Percentiles rank a stretch among this genome's conserved stretches.
Evolutionary conservation across 2,113 vertebrate genomes (phyloP).

Genomic region (Ceratotherium simum): DNA sequence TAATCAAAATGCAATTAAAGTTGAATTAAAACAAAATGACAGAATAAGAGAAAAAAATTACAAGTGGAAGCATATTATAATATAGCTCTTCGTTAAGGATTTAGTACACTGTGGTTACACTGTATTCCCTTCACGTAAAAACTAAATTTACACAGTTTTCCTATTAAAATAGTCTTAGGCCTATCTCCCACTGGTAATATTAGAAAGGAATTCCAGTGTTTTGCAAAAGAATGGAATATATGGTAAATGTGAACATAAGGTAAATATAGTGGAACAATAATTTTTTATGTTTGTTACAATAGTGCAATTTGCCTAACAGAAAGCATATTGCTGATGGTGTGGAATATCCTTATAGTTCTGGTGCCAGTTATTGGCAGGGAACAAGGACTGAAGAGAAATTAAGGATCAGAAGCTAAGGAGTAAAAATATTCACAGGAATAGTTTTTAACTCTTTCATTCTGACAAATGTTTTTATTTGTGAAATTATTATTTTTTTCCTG

Average conservation of each 20-base stretch:
- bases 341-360: not conserved
- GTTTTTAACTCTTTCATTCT: constrained; percentile 37
- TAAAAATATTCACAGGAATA: constrained; percentile 16
- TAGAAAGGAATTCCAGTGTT: not conserved
- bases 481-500: not conserved
- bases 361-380: not conserved
- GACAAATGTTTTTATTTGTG: constrained; percentile 37
- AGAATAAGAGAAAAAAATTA: constrained; percentile 37
- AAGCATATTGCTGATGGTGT: not conserved
- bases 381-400: constrained; percentile 19
- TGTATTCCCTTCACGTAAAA: not conserved
- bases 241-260: not conserved
- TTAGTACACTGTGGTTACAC: not conserved
- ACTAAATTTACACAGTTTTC: constrained; percentile 32
- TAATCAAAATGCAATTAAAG: constrained; percentile 62
- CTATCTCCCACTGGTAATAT: not conserved
- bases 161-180: not conserved
- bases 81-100: not conserved
- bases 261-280: not conserved
- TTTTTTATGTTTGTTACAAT: not conserved
- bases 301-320: not conserved
- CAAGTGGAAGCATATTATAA: not conserved
- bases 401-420: not conserved
- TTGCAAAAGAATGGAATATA: not conserved
- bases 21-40: constrained; percentile 54